phyloP scores from a whole-genome alignment of 2,797 vertebrate genomes.

The Artibeus lituratus region DNA sequence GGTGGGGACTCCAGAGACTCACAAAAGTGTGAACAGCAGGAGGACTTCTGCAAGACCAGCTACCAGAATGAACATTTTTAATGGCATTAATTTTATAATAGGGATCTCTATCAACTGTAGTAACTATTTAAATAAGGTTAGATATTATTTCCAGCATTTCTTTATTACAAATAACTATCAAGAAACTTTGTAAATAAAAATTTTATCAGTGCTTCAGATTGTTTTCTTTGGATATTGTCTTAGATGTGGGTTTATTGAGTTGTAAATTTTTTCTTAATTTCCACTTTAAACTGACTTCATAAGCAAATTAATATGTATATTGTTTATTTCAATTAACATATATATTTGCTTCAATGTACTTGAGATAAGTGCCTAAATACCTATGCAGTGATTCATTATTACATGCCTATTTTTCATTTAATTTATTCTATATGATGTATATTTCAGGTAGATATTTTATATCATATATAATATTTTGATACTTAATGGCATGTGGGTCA shows the following conservation, averaged over 20 bases:
- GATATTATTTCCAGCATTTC: background rate
- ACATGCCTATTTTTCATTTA: constrained; percentile 10
- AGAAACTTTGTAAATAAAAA: background rate
- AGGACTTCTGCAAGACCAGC: background rate
- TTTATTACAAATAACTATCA: background rate
- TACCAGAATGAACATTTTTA: background rate
- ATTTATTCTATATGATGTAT: background rate
- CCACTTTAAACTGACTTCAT: background rate
- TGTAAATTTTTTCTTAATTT: background rate
- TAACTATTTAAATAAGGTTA: background rate
- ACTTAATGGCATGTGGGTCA: background rate
- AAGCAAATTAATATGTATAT: background rate
- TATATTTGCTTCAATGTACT: background rate
- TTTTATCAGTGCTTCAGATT: background rate
- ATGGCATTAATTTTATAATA: background rate
- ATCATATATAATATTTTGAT: constrained; percentile 28
- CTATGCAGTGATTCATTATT: background rate
- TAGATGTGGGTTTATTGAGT: background rate
- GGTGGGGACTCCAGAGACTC: background rate
- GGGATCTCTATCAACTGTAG: background rate
- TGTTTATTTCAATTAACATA: background rate
- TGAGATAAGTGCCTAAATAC: background rate
- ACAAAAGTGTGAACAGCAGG: background rate
- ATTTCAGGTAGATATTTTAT: constrained; percentile 20
- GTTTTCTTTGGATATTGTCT: background rate